Percentiles rank a stretch among this genome's conserved stretches.
These are phyloP conservation scores for Drosophila pandora DNA, from an alignment of 1,140 invertebrate species.

Conservation along the genomic window DNA sequence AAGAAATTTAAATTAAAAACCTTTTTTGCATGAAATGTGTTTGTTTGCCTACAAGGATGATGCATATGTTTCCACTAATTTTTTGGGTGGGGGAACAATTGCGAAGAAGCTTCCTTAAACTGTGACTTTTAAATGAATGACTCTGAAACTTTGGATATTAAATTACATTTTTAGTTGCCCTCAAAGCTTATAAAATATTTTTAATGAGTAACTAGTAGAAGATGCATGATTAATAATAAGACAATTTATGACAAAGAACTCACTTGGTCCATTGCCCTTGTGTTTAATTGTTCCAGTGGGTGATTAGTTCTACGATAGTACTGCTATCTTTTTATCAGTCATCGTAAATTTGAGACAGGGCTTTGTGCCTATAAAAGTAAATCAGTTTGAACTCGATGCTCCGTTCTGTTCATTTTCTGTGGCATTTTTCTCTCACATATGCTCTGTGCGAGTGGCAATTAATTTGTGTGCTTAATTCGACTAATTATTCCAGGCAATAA, in stretches of 20 bases:
- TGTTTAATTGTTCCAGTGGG: slow-evolving; percentile 1
- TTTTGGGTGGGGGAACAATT: not conserved
- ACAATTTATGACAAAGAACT: not conserved
- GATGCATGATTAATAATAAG: too few relatives aligned
- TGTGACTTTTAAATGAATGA: too few relatives aligned
- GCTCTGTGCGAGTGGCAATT: slow-evolving; percentile 58
- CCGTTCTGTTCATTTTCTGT: slow-evolving; percentile 6
- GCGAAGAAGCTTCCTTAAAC: not conserved
- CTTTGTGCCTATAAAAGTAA: slow-evolving; percentile 73
- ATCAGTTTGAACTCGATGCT: slow-evolving; percentile 55
- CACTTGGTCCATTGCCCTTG: not conserved
- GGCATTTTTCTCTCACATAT: slow-evolving; percentile 64
- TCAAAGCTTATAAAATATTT: too few relatives aligned
- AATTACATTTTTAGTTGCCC: not conserved
- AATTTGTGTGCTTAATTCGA: slow-evolving; percentile 78
- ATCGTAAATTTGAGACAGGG: slow-evolving; percentile 57
- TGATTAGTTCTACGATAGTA: slow-evolving; percentile 22
- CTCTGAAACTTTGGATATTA: too few relatives aligned
- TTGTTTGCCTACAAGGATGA: slow-evolving; percentile 50
- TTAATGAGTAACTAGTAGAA: too few relatives aligned
- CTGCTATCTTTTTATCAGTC: slow-evolving; percentile 15
- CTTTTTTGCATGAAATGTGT: slow-evolving; percentile 75
- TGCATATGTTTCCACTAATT: slow-evolving; percentile 63
- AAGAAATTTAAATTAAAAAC: slow-evolving; percentile 81
- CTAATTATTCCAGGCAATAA: slow-evolving; percentile 80